These are phyloP conservation scores for Strix aluco DNA, from an alignment of 2,113 vertebrate species.

Conservation along the genomic window DNA sequence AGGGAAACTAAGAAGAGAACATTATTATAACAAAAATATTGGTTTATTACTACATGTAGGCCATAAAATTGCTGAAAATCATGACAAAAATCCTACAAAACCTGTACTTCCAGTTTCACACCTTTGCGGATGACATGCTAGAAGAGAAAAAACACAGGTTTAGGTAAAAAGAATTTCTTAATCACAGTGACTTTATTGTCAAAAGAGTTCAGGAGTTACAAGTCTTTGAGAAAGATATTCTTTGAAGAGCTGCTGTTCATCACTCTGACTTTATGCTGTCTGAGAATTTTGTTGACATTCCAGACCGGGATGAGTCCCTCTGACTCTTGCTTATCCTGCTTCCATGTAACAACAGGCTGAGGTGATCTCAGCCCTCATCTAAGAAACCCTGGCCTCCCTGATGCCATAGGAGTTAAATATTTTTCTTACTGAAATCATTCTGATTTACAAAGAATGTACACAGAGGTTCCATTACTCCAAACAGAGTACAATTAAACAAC, in stretches of 20 bases:
- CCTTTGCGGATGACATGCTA: neutral
- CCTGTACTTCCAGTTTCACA: neutral
- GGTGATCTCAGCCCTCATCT: neutral
- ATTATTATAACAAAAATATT: neutral
- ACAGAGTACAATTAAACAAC: slow-evolving; percentile 57
- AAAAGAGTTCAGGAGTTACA: neutral
- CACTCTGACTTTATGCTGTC: neutral
- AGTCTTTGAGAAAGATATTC: neutral
- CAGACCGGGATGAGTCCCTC: neutral
- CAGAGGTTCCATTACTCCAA: slow-evolving; percentile 54
- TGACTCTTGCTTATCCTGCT: neutral
- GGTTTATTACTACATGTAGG: neutral
- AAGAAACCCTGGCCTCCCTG: neutral
- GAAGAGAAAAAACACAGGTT: neutral
- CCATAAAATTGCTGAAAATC: neutral
- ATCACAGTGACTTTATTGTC: neutral
- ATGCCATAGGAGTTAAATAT: slow-evolving; percentile 57
- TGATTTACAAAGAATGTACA: slow-evolving; percentile 63
- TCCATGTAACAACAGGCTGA: neutral
- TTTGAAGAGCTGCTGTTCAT: neutral
- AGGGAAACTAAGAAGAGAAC: neutral
- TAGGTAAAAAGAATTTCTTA: neutral
- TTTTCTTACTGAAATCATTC: slow-evolving; percentile 50
- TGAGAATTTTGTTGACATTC: neutral
- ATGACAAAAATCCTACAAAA: neutral